These are phyloP conservation scores for Sipunculus nudus DNA, from an alignment of 2,888 invertebrate genomes.

Conservation along the genomic window DNA sequence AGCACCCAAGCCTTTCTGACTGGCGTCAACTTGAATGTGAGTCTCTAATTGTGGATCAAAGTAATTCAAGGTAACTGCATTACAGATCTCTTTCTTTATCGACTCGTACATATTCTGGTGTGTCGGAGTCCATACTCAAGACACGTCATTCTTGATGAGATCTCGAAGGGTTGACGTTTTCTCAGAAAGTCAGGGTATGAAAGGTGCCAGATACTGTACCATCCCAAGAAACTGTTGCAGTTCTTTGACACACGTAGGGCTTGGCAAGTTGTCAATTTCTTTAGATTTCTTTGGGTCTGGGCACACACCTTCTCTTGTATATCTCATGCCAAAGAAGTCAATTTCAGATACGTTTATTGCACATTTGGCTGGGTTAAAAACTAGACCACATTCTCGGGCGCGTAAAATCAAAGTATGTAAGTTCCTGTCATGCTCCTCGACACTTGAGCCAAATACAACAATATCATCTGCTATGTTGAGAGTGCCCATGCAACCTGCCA, in stretches of 20 bases:
- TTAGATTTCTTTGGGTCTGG: conserved; percentile 28
- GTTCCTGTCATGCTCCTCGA: conserved; percentile 1
- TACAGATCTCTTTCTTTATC: too few relatives aligned
- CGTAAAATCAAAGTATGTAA: background rate
- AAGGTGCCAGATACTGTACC: conserved; percentile 22
- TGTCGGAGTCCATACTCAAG: too few relatives aligned
- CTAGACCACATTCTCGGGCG: conserved; percentile 2
- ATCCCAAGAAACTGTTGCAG: conserved; percentile 30
- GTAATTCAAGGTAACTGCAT: conserved; percentile 17
- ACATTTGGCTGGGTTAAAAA: conserved; percentile 1
- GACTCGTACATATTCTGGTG: too few relatives aligned
- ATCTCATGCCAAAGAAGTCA: conserved; percentile 28
- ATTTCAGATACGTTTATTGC: conserved; percentile 9
- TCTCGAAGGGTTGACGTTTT: conserved; percentile 21
- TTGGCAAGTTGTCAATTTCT: conserved; percentile 17
- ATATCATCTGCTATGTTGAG: conserved; percentile 9
- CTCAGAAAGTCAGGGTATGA: conserved; percentile 17
- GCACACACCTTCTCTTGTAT: conserved; percentile 17
- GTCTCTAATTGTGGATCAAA: conserved; percentile 13
- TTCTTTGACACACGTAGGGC: conserved; percentile 18
- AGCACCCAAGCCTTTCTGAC: conserved; percentile 25
- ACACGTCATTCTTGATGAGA: conserved; percentile 20
- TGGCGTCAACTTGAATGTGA: conserved; percentile 18
- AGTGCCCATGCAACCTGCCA: background rate
- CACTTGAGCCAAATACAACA: background rate